Base-by-base conservation (phyloP, 2,888 invertebrate genomes). In the Anorthoa munda region DNA sequence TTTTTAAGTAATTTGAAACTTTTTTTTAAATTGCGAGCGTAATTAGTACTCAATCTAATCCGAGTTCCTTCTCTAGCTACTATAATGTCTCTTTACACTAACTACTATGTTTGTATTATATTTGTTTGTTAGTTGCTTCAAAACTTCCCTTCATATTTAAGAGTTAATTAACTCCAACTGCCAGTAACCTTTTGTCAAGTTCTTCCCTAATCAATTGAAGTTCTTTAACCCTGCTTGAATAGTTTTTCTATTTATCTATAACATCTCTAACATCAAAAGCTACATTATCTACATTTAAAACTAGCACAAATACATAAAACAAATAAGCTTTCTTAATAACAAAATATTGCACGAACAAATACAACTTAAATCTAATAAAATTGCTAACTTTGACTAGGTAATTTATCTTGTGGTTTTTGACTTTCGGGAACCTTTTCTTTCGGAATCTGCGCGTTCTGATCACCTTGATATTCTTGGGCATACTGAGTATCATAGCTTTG, bases 311-410 rank as follows among this genome's bases (percentile, higher is more conserved):
- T 86, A 90, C 87, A 74, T 80, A 82, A 84, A 88, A 83, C 78
- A 83, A 84, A 83, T 21, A 88, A 88, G 90, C 90, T 60, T 86
- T 82, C 85, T 79, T 83, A 90, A 90, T 86, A 90, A 91, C 91
- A 88, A 89, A 91, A 90, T 93, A 95, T 94, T 94, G 94, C 94
- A 94, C 94, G 79, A 90, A 92, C 81, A 72, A 84, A 90, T 74
- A 77, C 79, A 88, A 85, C 74, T 82, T 83, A 87, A 78, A 80
- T 73, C 71, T 86, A 86, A 82, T 77, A 86, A 90, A 81, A 77
- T 87, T 89, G 94, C 93, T 95, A 95, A 93, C 95, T 95, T 89
- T 94, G 91, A 90, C 88, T 92, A 83, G 87, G 85, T 85, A 90
- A 72, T 82, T 91, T 91, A 79, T 92, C 90, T 66, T 91, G 90